These are phyloP conservation scores for Amblyjoppa fuscipennis DNA, from an alignment of 2,888 invertebrate genomes.

Conservation along the genomic window DNA sequence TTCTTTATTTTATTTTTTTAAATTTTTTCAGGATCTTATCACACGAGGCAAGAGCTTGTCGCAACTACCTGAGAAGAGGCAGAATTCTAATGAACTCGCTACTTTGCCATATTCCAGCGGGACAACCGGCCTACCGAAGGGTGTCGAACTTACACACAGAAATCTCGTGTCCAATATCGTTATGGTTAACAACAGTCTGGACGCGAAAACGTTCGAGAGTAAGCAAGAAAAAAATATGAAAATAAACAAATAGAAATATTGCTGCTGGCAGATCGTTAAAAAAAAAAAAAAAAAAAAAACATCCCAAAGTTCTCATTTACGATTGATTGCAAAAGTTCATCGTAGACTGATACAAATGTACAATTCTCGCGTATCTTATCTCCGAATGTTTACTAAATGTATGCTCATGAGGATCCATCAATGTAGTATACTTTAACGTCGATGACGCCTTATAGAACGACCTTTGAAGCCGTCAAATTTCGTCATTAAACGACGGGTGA, in stretches of 20 bases:
- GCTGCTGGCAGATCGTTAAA: not conserved
- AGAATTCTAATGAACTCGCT: constrained; percentile 78
- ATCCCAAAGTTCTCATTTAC: not conserved
- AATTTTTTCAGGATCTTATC: constrained; percentile 78
- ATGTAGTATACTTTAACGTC: not conserved
- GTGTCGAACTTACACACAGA: constrained; percentile 86
- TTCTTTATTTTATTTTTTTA: not conserved
- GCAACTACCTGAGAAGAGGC: constrained; percentile 61
- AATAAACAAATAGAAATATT: not conserved
- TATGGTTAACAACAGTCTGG: constrained; percentile 72
- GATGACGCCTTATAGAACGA: not conserved
- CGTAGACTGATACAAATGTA: not conserved
- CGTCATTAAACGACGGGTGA: not conserved
- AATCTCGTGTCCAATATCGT: constrained; percentile 87
- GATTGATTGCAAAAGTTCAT: not conserved
- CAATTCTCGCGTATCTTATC: not conserved
- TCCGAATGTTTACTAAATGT: not conserved
- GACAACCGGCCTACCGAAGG: constrained; percentile 88
- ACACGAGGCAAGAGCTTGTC: constrained; percentile 78
- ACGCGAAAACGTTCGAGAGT: constrained; percentile 47
- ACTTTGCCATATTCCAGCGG: constrained; percentile 88
- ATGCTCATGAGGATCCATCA: not conserved
- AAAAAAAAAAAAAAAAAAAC: not conserved
- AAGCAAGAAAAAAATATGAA: constrained; percentile 1
- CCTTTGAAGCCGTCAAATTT: constrained; percentile 4